Percentiles rank a stretch among this genome's conserved stretches.
These are phyloP conservation scores for Rhimphoctona megacephalus DNA, from an alignment of 2,888 invertebrate species.

Conservation along the genomic window DNA sequence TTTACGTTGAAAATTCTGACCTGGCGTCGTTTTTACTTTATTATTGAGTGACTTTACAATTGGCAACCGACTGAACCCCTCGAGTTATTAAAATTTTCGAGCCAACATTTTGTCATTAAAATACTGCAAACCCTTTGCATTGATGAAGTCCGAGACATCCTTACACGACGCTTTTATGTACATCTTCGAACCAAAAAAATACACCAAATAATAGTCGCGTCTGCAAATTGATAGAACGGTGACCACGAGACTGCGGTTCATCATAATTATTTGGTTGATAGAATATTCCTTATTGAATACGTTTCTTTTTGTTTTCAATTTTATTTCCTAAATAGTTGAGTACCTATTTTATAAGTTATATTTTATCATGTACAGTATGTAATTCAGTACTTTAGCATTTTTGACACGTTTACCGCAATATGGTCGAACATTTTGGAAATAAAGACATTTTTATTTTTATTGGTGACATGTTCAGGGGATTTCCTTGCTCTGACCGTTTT, in stretches of 20 bases:
- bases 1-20: constrained; percentile 2
- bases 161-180: not conserved
- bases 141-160: not conserved
- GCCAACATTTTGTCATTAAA: not conserved
- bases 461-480: not conserved
- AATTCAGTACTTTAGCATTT: not conserved
- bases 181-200: not conserved
- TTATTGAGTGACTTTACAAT: constrained; percentile 6
- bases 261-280: not conserved
- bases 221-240: not conserved
- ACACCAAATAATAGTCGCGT: not conserved
- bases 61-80: not conserved
- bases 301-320: not conserved
- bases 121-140: not conserved
- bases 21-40: not conserved
- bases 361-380: not conserved
- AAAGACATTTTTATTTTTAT: not conserved
- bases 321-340: not conserved
- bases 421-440: not conserved
- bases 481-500: not conserved
- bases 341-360: not conserved
- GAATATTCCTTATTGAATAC: not conserved
- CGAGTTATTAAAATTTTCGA: not conserved
- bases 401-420: not conserved
- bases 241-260: not conserved